These are phyloP conservation scores for Halictus quadricinctus DNA, from an alignment of 2,888 invertebrate genomes.

Conservation along the genomic window DNA sequence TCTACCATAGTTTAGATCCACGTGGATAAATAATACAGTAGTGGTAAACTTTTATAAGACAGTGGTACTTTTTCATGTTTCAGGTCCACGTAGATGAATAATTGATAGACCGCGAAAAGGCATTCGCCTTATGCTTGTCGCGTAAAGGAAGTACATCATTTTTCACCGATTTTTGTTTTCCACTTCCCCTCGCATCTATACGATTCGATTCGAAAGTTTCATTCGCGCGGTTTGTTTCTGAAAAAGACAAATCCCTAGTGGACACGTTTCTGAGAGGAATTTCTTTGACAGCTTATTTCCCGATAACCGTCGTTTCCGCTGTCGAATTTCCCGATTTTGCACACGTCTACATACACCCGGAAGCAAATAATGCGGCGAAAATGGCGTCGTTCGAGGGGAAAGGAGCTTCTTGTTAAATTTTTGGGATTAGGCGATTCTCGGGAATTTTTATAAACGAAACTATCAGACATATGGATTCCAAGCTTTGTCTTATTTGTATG, in stretches of 20 bases:
- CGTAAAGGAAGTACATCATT: not conserved
- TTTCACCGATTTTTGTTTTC: not conserved
- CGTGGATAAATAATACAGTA: no score
- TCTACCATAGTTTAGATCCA: no score
- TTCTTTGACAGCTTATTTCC: not conserved
- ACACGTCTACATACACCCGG: not conserved
- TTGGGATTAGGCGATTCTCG: not conserved
- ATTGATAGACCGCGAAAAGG: not conserved
- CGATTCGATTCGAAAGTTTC: not conserved
- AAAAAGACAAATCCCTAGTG: not conserved
- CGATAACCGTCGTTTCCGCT: not conserved
- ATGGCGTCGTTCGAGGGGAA: not conserved
- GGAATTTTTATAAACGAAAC: not conserved
- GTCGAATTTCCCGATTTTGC: not conserved
- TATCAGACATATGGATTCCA: not conserved
- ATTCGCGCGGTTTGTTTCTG: not conserved
- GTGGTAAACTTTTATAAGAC: no score
- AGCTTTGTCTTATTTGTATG: not conserved
- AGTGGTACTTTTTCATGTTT: not conserved
- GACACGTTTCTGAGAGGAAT: conserved; percentile 3
- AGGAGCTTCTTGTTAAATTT: not conserved
- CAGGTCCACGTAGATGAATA: not conserved
- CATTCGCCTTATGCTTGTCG: not conserved
- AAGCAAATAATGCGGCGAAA: not conserved
- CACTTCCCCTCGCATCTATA: not conserved